phyloP scores from a whole-genome alignment of 2,113 vertebrate species.

The Muntiacus reevesi region DNA sequence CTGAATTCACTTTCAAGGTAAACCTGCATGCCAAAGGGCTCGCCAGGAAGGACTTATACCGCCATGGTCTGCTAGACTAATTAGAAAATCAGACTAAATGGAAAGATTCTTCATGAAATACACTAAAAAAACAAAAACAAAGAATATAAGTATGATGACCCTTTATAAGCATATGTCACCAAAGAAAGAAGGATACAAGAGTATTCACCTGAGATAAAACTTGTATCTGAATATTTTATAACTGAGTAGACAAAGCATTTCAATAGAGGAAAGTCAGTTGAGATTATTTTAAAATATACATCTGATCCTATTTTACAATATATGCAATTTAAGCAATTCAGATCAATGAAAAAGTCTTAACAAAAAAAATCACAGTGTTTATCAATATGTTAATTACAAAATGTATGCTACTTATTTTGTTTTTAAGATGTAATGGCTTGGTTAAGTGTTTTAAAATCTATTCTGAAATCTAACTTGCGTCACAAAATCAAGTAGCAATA shows the following conservation, averaged over 20 bases:
- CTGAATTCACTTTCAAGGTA: conserved; percentile 1
- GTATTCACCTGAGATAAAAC: conserved; percentile 87
- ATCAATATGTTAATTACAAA: conserved; percentile 84
- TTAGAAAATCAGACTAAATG: conserved; percentile 23
- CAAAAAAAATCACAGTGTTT: conserved; percentile 83
- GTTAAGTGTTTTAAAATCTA: conserved; percentile 78
- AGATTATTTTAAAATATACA: conserved; percentile 84
- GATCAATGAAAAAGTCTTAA: conserved; percentile 81
- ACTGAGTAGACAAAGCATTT: conserved; percentile 82
- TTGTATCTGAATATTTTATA: conserved; percentile 81
- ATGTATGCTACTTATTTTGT: conserved; percentile 79
- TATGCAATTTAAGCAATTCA: conserved; percentile 84
- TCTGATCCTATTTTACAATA: conserved; percentile 83
- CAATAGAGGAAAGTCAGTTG: conserved; percentile 78
- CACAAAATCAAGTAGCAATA: conserved; percentile 77
- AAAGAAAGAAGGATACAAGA: conserved; percentile 80
- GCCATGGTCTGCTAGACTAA: conserved; percentile 12
- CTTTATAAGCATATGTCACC: conserved; percentile 72
- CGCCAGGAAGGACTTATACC: neutral
- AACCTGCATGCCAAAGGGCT: neutral
- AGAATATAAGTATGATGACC: conserved; percentile 71
- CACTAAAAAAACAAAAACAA: conserved; percentile 59
- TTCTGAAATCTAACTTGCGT: conserved; percentile 72
- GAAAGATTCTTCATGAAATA: conserved; percentile 67
- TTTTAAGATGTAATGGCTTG: conserved; percentile 79